Base-by-base conservation (phyloP, 1,140 invertebrate species). In the Zaprionus kolodkinae region DNA sequence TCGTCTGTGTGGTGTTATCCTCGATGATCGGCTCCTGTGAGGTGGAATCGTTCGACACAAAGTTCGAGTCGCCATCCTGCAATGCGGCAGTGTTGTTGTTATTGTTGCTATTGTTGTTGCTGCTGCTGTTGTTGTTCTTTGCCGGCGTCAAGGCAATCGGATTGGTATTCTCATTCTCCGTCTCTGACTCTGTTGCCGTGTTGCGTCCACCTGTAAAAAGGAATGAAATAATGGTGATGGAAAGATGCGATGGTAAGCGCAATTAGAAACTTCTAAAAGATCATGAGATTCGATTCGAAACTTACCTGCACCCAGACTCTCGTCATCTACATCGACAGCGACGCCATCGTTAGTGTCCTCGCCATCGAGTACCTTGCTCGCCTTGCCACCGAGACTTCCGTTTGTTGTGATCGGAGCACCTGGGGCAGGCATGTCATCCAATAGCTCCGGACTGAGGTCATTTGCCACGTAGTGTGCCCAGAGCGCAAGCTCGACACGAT, bases 401-500 rank as follows among this genome's bases (percentile, higher is more conserved):
- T 85, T 82, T 69, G 81, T 88, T 50, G 78, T 82, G 56, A 70
- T 57, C 6, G 56, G 43, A 15, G 38, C 65, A 11, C 82, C 86
- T n/a, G 68, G 85, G 54, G 81, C 56, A 76, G 96, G 97, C 92
- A 97, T 96, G 74, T 95, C 95, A 72, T 96, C 95, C 17, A 98
- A 93, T 64, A 98, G 93, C 85, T 97, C 95, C 33, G 97, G 97
- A 91, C 97, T 96, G 76, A 97, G 91, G 78, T 98, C 96, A 45
- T 95, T 95, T 54, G 97, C 95, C 35, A 98, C 95, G 91, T 96
- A 97, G 93, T 98, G 97, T 65, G 97, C 96, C 97, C 97, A 99
- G 50, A 99, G 91, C 6, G 97, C 97, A 78, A 98, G 92, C 93
- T 99, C 97, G 27, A 99, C 96, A 91, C 95, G 88, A 85, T 92